phyloP scores from a whole-genome alignment of 2,113 vertebrate species.

The Grallaria varia region DNA sequence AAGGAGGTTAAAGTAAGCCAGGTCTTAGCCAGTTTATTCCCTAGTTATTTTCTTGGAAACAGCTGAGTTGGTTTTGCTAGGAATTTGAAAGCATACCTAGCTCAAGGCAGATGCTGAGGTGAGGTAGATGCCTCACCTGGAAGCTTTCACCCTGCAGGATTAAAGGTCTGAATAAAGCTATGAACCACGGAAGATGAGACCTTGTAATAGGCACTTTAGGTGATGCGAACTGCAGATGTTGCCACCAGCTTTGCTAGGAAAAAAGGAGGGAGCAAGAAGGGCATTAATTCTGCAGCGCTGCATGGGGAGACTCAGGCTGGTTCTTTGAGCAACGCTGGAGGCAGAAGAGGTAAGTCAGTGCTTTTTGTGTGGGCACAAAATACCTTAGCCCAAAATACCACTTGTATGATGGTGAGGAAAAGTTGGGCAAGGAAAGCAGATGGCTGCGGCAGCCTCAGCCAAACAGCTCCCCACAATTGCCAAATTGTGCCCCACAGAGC shows the following conservation, averaged over 20 bases:
- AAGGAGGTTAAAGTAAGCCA: background rate
- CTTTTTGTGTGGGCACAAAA: background rate
- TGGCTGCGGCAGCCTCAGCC: background rate
- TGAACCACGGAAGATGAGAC: fast-evolving
- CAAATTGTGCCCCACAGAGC: background rate
- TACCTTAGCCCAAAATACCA: background rate
- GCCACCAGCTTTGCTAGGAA: background rate
- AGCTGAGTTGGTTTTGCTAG: background rate
- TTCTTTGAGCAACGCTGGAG: background rate
- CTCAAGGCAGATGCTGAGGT: background rate
- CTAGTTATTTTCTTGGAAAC: background rate
- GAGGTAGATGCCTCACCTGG: background rate
- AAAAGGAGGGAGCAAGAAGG: background rate
- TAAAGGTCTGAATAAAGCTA: background rate
- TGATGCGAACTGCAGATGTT: background rate
- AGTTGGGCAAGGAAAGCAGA: background rate
- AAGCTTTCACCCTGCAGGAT: background rate
- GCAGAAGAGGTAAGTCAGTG: fast-evolving
- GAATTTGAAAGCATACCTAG: background rate
- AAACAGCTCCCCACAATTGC: background rate
- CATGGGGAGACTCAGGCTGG: background rate
- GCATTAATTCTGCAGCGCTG: fast-evolving
- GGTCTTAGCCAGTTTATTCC: background rate
- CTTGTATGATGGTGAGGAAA: background rate
- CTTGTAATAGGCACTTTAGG: background rate